A percentile compares a stretch with the other conserved stretches of the same genome.
phyloP scores from a whole-genome alignment of 64 coral and sea anemone genomes.

The Astreopora myriophthalma region DNA sequence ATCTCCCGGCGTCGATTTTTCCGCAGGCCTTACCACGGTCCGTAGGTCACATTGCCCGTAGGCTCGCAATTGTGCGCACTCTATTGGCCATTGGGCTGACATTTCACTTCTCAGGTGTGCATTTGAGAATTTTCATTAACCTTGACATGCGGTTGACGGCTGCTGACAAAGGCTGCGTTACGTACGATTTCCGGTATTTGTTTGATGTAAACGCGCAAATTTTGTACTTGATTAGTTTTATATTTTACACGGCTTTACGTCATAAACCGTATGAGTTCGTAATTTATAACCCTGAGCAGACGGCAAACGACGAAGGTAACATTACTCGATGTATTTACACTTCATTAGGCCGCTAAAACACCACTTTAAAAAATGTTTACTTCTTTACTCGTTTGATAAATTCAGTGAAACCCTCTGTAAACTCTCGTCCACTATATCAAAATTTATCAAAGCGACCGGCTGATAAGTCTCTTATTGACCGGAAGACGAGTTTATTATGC shows the following conservation, averaged over 20 bases:
- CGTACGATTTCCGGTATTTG: conserved; percentile 77
- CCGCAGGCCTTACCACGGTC: not conserved
- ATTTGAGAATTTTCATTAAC: conserved; percentile 60
- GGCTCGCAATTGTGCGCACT: not conserved
- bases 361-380: not conserved
- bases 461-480: not conserved
- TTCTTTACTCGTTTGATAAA: not conserved
- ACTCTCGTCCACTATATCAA: not conserved
- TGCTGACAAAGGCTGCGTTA: conserved; percentile 59
- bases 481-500: conserved; percentile 9
- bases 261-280: not conserved
- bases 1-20: not conserved
- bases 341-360: not conserved
- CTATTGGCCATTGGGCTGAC: not conserved
- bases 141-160: conserved; percentile 71
- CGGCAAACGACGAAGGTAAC: no score
- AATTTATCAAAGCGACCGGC: not conserved
- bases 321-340: not conserved
- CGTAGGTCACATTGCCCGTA: not conserved
- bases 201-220: conserved; percentile 66
- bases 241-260: conserved; percentile 32
- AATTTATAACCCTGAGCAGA: not conserved
- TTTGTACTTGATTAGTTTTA: conserved; percentile 76
- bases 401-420: no score
- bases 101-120: conserved; percentile 15